Conservation (phyloP, 2,888 invertebrate species). For the Drosophila atripex region DNA sequence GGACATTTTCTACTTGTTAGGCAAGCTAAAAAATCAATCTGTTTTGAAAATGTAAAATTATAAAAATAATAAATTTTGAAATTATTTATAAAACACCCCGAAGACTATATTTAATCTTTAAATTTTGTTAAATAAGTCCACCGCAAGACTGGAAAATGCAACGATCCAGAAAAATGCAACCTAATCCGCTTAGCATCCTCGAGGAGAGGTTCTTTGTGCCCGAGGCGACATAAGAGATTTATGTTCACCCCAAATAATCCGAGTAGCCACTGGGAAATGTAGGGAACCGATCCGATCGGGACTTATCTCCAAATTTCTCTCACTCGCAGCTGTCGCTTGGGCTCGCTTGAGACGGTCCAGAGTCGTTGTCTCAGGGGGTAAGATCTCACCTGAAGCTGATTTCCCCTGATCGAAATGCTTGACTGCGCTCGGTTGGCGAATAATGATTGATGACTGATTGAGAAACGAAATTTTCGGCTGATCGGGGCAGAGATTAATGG, state of each 20-base stretch:
- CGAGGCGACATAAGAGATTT: slow-evolving; percentile 59
- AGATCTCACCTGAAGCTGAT: slow-evolving; percentile 10
- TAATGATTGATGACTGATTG: slow-evolving; percentile 45
- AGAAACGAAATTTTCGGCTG: slow-evolving; percentile 33
- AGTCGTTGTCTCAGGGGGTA: slow-evolving; percentile 18
- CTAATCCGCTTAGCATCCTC: slow-evolving; percentile 67
- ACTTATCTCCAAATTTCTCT: slow-evolving; percentile 24
- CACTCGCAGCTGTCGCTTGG: slow-evolving; percentile 24
- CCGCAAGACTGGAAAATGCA: slow-evolving; percentile 57
- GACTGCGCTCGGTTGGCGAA: slow-evolving; percentile 29
- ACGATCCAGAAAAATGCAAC: slow-evolving; percentile 60
- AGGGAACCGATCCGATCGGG: slow-evolving; percentile 18
- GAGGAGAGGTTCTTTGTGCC: slow-evolving; percentile 22
- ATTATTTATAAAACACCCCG: slow-evolving; percentile 60
- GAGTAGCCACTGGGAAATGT: slow-evolving; percentile 26
- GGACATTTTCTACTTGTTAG: slow-evolving; percentile 59
- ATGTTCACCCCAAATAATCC: slow-evolving; percentile 45
- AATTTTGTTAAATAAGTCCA: background rate
- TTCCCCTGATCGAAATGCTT: slow-evolving; percentile 16
- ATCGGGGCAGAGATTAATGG: slow-evolving; percentile 36
- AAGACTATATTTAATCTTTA: background rate
- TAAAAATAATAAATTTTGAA: slow-evolving; percentile 52
- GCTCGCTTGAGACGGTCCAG: slow-evolving; percentile 18
- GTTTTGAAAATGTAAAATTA: slow-evolving; percentile 52
- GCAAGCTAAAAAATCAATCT: slow-evolving; percentile 24